phyloP scores from a whole-genome alignment of 1,140 invertebrate species.

The Ephestia elutella region DNA sequence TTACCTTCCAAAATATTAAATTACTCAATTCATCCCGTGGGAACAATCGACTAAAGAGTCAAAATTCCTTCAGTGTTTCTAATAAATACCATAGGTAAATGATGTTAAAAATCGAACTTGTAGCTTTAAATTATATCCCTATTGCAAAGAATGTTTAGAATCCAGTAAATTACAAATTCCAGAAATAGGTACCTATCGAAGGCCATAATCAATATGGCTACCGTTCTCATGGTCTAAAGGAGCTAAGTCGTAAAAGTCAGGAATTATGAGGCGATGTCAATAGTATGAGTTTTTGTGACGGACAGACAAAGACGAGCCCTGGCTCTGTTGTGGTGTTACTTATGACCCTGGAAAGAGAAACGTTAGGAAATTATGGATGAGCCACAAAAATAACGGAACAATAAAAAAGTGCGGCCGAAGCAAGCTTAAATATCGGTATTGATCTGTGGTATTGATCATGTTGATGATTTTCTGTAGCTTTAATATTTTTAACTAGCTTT shows the following conservation, averaged over 20 bases:
- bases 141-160: background rate
- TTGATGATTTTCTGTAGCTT: too few relatives aligned
- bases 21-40: too few relatives aligned
- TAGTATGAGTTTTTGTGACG: slow-evolving; percentile 20
- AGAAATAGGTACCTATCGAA: slow-evolving; percentile 3
- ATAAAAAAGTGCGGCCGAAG: background rate
- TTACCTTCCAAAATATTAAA: too few relatives aligned
- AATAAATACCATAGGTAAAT: too few relatives aligned
- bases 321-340: background rate
- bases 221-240: slow-evolving; percentile 17
- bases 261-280: slow-evolving; percentile 34
- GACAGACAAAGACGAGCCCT: slow-evolving; percentile 16
- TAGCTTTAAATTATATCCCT: too few relatives aligned
- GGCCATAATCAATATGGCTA: slow-evolving; percentile 18
- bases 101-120: too few relatives aligned
- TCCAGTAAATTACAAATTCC: slow-evolving; percentile 3
- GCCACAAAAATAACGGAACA: background rate
- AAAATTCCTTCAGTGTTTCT: too few relatives aligned
- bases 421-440: background rate
- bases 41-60: too few relatives aligned
- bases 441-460: too few relatives aligned
- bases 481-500: too few relatives aligned
- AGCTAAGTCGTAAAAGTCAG: slow-evolving; percentile 29
- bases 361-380: slow-evolving; percentile 15
- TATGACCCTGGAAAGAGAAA: background rate